Evolutionary conservation across 2,113 vertebrate species (phyloP).

Genomic region (Leptocoma aspasia): DNA sequence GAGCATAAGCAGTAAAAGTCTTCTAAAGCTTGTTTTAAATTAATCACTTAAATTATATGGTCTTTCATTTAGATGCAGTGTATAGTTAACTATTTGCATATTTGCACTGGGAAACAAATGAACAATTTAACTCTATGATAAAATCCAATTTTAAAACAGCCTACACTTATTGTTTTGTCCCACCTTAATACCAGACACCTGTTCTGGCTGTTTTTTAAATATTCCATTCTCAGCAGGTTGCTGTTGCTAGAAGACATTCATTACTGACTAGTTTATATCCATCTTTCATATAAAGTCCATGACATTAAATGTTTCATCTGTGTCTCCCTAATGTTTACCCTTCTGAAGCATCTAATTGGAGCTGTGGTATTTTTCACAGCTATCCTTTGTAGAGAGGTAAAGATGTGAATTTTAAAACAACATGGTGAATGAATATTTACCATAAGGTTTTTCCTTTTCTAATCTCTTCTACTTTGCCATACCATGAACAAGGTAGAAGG

Average conservation of each 20-base stretch:
- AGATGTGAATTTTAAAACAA: background rate
- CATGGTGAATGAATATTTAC: background rate
- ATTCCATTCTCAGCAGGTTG: background rate
- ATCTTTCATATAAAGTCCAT: background rate
- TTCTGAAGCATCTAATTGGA: background rate
- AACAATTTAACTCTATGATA: background rate
- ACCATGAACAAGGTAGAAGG: background rate
- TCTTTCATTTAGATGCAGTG: background rate
- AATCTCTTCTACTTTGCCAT: background rate
- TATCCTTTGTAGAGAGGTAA: background rate
- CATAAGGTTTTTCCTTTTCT: background rate
- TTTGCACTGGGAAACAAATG: background rate
- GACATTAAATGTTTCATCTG: background rate
- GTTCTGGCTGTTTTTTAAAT: background rate
- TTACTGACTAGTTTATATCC: background rate
- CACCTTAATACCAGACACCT: background rate
- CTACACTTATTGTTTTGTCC: background rate
- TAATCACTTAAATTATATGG: background rate
- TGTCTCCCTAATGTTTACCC: background rate
- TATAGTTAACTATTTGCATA: background rate
- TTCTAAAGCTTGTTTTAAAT: background rate
- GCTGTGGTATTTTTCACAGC: background rate
- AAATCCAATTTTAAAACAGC: background rate
- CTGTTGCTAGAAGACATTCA: background rate
- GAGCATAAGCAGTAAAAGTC: background rate